Evolutionary conservation across 2,888 invertebrate species (phyloP).

Genomic region (Athalia cordata): DNA sequence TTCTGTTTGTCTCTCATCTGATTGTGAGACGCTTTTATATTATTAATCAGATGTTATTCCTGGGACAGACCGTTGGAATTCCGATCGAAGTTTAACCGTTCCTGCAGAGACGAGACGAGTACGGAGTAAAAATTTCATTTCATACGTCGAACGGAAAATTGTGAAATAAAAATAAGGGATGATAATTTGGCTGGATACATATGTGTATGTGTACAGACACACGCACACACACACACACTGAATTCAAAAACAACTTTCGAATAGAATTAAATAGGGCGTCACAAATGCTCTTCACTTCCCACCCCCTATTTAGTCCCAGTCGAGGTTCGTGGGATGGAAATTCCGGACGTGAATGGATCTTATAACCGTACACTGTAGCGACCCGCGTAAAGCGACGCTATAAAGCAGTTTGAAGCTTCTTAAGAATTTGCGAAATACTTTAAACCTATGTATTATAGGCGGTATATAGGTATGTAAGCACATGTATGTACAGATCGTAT

Average conservation of each 20-base stretch:
- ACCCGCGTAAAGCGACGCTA: constrained; percentile 18
- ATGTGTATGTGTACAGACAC: neutral
- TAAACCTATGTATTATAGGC: neutral
- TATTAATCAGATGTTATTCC: constrained; percentile 15
- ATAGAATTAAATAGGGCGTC: constrained; percentile 12
- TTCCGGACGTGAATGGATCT: constrained; percentile 10
- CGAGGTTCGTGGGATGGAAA: constrained; percentile 16
- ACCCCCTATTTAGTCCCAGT: constrained; percentile 16
- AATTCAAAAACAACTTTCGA: neutral
- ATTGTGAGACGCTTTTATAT: constrained; percentile 9
- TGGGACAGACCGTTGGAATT: neutral
- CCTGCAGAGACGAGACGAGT: neutral
- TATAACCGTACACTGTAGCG: neutral
- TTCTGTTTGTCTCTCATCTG: neutral
- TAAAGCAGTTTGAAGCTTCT: constrained; percentile 25
- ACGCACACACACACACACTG: too few relatives aligned
- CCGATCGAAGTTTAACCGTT: neutral
- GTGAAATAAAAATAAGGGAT: neutral
- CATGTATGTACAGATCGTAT: neutral
- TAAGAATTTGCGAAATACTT: constrained; percentile 38
- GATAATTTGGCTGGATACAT: neutral
- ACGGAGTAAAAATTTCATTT: neutral
- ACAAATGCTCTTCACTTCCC: neutral
- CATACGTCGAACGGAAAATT: neutral
- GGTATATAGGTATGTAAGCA: too few relatives aligned